Evolutionary conservation across 2,797 vertebrate species (phyloP), one percentile per base, ranked within the genome.

Genomic region (Argentina silus): DNA sequence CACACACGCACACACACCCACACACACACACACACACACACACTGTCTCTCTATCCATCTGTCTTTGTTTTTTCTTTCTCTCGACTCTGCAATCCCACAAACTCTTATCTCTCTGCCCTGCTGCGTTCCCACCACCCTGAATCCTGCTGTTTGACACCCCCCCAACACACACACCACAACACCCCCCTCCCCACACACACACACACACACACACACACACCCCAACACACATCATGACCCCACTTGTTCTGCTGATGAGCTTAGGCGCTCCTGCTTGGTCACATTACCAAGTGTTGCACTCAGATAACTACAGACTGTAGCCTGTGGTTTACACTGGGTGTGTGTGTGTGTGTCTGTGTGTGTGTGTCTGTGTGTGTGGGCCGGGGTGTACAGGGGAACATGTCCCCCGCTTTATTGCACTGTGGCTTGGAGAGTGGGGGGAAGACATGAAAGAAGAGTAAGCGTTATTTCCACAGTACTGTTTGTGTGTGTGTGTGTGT

Each of bases 51-150:
- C 61, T 67, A 86, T 90, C 86, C 88, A 88, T 91, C 86, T 92
- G 92, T 86, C n/a, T 86, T 75, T 83, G 69, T 80, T 56, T 81
- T 82, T 83, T 83, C 82, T 78, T 85, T 79, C 62, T 84, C 87
- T 82, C 79, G 77, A 69, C 57, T 72, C 67, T 89, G 55, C 47
- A 90, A 89, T 91, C 88, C 90, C 87, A 89, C 89, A 91, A 81
- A 80, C 90, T 89, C 90, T 91, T 91, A 92, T 92, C 90, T 90
- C 82, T 84, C 67, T 75, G 81, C 83, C 84, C 89, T 85, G 88
- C 90, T 91, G 89, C 87, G 81, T 77, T 86, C 81, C 79, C 71
- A 71, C 75, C 79, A 79, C 84, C 79, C 77, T 42, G 12, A 73
- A 68, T 67, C 78, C 74, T 66, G n/a, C n/a, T n/a, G n/a, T n/a